Evolutionary conservation across 2,888 invertebrate genomes (phyloP).

Genomic region (Oscheius sp.): DNA sequence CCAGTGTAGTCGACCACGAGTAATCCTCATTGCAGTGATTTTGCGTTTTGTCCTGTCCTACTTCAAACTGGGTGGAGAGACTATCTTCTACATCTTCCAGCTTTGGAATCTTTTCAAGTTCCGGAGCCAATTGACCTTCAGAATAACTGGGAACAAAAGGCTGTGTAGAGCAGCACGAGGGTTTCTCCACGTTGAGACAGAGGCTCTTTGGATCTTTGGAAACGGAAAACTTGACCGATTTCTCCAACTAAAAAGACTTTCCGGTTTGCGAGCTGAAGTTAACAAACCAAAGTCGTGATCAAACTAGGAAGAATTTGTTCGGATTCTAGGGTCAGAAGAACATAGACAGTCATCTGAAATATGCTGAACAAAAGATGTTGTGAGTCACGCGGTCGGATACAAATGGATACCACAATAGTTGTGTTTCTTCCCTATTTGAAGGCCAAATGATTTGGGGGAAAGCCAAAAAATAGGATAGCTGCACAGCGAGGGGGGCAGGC

Average conservation of each 20-base stretch:
- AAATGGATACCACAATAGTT: too few species aligned
- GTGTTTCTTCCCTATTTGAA: too few species aligned
- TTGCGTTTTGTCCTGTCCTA: neutral
- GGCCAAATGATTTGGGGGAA: too few species aligned
- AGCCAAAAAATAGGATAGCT: too few species aligned
- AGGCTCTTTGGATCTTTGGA: neutral
- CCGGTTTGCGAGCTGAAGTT: neutral
- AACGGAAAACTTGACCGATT: conserved; percentile 2
- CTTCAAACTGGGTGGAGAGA: neutral
- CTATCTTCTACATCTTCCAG: neutral
- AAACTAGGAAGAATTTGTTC: neutral
- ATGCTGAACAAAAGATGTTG: neutral
- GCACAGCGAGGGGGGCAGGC: too few species aligned
- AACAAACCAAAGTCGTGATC: conserved; percentile 6
- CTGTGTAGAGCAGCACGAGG: neutral
- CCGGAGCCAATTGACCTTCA: neutral
- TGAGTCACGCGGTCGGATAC: too few species aligned
- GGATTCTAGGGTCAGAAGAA: neutral
- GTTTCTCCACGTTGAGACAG: neutral
- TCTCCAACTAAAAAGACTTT: conserved; percentile 4
- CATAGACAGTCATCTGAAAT: conserved; percentile 8
- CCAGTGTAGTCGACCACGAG: neutral
- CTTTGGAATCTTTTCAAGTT: neutral
- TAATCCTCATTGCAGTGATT: neutral
- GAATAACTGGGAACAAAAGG: neutral